phyloP scores from a whole-genome alignment of 2,113 vertebrate genomes.

The Colius striatus region DNA sequence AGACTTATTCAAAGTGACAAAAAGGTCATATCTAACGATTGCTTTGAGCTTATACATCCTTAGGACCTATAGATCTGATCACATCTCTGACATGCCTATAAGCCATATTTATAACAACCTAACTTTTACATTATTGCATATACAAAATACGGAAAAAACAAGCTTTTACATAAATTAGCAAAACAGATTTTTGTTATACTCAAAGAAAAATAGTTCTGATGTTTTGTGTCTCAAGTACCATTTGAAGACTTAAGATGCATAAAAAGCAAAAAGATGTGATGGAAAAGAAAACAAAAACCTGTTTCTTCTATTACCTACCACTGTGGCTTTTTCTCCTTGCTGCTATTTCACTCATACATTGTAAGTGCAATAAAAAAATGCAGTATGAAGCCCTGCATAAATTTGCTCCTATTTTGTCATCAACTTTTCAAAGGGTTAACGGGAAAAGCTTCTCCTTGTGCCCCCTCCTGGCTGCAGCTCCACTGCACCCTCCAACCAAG shows the following conservation, averaged over 20 bases:
- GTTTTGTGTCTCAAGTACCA: slow-evolving; percentile 46
- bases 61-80: neutral
- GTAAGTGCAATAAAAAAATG: neutral
- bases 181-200: slow-evolving; percentile 50
- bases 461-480: slow-evolving; percentile 38
- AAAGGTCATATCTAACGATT: neutral
- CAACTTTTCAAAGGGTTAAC: neutral
- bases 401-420: neutral
- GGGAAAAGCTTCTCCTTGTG: neutral
- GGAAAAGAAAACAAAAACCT: slow-evolving; percentile 22
- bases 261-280: slow-evolving; percentile 4
- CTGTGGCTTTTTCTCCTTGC: neutral
- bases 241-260: slow-evolving; percentile 61
- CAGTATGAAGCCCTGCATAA: neutral
- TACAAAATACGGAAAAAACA: neutral
- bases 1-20: neutral
- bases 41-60: neutral
- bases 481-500: neutral
- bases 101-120: neutral
- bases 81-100: neutral
- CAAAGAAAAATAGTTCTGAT: slow-evolving; percentile 47
- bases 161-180: neutral
- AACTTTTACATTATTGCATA: neutral
- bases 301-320: slow-evolving; percentile 2
- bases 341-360: neutral